Evolutionary conservation across 1,140 invertebrate species (phyloP), one percentile per base, ranked within the genome.

Genomic region (Ephestia elutella): DNA sequence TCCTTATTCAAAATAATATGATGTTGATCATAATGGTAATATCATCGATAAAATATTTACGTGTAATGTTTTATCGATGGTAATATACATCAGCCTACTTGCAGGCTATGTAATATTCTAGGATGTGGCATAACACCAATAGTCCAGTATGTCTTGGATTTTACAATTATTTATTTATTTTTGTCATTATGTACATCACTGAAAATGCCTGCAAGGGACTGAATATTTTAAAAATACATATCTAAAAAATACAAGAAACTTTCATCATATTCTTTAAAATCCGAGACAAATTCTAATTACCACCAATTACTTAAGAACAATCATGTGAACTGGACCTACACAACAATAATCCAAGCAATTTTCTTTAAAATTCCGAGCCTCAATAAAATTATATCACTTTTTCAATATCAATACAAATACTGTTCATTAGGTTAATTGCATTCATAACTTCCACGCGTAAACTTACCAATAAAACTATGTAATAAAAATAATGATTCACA

Each of bases 321-420:
- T 35, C 10, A 1, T 5, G 3, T 35, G 32, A 35, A 35, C 9
- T 1, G 32, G 32, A 35, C 32, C 32, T 35, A 35, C 32, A 35
- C 8, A 15, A 44, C 5, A 15, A 44, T 44, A 15, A 17, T 44
- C 15, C 38, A 15, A 15, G 10, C 38, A 59, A 49, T 54, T 30
- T 54, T 59, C 62, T 60, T 63, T 44, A 54, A 68, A 70, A 60
- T 32, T 10, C 60, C 62, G 78, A 80, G 78, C 80, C 76, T 80
- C 76, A 75, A 76, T 71, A 65, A 81, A 73, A 76, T 71, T 65
- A 79, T 72, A 80, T 80, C 78, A 80, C 80, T 76, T 65, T 35
- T 44, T 44, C 38, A 44, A 44, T 44, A 57, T 76, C 58, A 70
- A 67, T 68, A 70, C 55, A 69, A 82, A 80, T 77, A 80, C 75